Percentiles rank a stretch among this genome's conserved stretches.
Conservation (phyloP, 2,113 vertebrate genomes). For the Gallinago paraguaiae region DNA sequence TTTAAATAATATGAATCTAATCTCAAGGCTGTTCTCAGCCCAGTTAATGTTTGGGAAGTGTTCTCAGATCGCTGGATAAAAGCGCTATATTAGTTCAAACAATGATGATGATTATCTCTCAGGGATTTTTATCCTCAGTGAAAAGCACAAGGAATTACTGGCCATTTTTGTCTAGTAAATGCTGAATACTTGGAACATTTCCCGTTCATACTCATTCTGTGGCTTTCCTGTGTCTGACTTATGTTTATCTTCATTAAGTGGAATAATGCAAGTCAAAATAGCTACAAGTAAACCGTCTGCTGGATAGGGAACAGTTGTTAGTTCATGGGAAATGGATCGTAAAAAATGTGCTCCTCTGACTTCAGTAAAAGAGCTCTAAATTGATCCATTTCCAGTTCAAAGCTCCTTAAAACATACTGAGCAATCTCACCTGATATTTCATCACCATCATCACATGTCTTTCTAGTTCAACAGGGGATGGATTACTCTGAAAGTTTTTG, state of each 20-base stretch:
- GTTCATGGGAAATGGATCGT: constrained; percentile 57
- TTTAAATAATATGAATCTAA: constrained; percentile 27
- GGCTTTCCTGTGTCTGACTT: constrained; percentile 70
- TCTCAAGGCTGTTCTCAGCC: background rate
- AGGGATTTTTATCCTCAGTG: constrained; percentile 45
- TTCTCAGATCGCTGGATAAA: constrained; percentile 36
- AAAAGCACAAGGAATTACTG: constrained; percentile 58
- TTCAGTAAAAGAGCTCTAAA: constrained; percentile 46
- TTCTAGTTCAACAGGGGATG: background rate
- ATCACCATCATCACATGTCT: background rate
- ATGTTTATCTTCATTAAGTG: constrained; percentile 70
- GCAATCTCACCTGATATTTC: constrained; percentile 51
- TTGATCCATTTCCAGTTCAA: constrained; percentile 56
- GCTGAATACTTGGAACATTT: constrained; percentile 62
- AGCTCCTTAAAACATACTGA: constrained; percentile 14
- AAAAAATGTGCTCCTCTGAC: constrained; percentile 50
- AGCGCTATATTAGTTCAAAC: constrained; percentile 42
- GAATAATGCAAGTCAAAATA: constrained; percentile 71
- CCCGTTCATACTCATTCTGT: constrained; percentile 26
- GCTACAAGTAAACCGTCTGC: constrained; percentile 68
- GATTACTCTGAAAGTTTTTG: background rate
- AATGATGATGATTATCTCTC: constrained; percentile 52
- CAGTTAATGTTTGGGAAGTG: constrained; percentile 14
- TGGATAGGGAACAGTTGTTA: constrained; percentile 57
- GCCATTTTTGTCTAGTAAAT: constrained; percentile 56